Conservation (phyloP, 2,113 vertebrate species). For the Empidonax alnorum region DNA sequence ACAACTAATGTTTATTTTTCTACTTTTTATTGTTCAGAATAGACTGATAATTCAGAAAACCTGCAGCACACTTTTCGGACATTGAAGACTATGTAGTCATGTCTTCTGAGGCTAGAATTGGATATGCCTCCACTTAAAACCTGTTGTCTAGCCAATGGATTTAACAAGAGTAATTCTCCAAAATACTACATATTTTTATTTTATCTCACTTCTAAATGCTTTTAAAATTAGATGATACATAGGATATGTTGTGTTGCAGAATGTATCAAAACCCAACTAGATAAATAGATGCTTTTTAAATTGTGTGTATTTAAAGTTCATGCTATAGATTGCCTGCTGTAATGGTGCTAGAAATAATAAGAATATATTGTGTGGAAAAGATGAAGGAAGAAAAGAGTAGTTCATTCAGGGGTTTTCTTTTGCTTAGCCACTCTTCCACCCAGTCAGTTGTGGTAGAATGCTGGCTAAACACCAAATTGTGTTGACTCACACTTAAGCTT, state of each 20-base stretch:
- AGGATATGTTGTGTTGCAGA: not conserved
- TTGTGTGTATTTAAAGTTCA: not conserved
- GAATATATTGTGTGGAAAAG: not conserved
- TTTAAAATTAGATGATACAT: not conserved
- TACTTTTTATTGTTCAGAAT: not conserved
- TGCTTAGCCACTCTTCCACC: not conserved
- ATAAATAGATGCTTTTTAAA: not conserved
- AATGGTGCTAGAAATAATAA: not conserved
- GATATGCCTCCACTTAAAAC: not conserved
- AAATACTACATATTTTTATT: not conserved
- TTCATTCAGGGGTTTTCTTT: not conserved
- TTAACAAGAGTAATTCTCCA: not conserved
- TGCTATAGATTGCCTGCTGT: not conserved
- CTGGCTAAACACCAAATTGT: not conserved
- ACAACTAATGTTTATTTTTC: not conserved
- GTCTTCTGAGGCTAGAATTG: not conserved
- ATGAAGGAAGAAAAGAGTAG: not conserved
- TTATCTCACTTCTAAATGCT: not conserved
- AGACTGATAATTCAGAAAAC: not conserved
- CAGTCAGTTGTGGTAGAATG: not conserved
- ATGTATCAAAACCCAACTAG: not conserved
- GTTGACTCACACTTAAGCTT: not conserved
- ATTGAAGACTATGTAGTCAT: not conserved
- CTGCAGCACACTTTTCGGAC: not conserved
- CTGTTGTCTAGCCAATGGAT: not conserved